phyloP scores from a whole-genome alignment of 1,140 invertebrate species.

The Pseudomyrmex sp. region DNA sequence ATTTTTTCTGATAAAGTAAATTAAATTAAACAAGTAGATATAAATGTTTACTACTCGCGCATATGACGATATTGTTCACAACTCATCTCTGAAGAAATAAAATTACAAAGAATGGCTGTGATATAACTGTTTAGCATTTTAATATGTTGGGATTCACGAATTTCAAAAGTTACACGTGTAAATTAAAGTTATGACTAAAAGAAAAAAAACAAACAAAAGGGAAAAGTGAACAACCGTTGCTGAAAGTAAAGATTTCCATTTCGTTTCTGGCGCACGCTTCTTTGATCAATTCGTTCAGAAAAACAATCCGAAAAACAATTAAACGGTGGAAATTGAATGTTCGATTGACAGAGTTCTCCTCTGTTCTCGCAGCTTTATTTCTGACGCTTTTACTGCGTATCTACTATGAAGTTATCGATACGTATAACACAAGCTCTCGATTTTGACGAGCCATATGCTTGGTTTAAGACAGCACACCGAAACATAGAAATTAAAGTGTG shows the following conservation, averaged over 20 bases:
- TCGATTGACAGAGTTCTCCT: neutral
- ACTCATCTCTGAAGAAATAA: neutral
- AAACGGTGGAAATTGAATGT: constrained; percentile 51
- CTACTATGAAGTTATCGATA: constrained; percentile 1
- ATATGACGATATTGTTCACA: neutral
- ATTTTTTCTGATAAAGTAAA: neutral
- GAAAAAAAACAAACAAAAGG: neutral
- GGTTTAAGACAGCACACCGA: neutral
- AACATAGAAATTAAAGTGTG: neutral
- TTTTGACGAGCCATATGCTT: constrained; percentile 4
- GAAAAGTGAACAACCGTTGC: neutral
- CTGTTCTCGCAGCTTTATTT: constrained; percentile 14
- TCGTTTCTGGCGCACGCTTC: neutral
- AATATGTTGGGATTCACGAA: neutral
- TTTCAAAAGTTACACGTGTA: constrained; percentile 2
- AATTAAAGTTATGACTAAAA: neutral
- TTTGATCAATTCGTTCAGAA: neutral
- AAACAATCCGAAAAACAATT: constrained; percentile 51
- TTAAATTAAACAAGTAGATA: neutral
- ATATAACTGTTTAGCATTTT: constrained; percentile 40
- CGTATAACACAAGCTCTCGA: neutral
- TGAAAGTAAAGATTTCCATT: constrained; percentile 14
- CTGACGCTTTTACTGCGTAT: neutral
- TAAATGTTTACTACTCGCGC: neutral
- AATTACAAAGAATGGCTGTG: neutral